Evolutionary conservation across 2,113 vertebrate genomes (phyloP).

Genomic region (Eretmodus cyanostictus): DNA sequence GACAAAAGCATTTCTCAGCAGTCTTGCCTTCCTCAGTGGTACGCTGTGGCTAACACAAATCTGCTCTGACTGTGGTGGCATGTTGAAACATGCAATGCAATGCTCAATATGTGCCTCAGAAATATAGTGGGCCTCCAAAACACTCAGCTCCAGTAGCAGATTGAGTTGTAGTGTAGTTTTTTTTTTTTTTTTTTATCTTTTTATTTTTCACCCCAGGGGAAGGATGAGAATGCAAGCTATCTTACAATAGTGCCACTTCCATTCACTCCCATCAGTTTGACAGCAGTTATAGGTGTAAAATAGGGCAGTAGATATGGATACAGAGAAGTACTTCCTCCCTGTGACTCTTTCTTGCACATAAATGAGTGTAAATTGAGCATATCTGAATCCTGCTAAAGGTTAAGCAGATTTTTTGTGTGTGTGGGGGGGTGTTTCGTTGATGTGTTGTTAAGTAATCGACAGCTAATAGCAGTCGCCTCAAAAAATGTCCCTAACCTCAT

Average conservation of each 20-base stretch:
- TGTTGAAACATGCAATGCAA: slow-evolving; percentile 30
- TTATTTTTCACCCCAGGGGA: background rate
- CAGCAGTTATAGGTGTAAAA: background rate
- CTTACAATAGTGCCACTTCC: background rate
- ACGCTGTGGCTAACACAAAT: background rate
- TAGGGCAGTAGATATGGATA: background rate
- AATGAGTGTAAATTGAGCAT: background rate
- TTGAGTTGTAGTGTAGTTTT: background rate
- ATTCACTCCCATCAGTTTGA: background rate
- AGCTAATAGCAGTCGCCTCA: background rate
- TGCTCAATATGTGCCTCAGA: background rate
- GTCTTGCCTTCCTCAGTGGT: background rate
- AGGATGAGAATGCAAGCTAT: background rate
- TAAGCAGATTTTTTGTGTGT: background rate
- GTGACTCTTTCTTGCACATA: background rate
- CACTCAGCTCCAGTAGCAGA: background rate
- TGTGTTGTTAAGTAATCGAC: background rate
- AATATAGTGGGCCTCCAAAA: background rate
- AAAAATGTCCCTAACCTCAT: background rate
- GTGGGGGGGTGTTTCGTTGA: background rate
- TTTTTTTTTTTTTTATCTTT: rapidly evolving
- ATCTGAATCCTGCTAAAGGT: background rate
- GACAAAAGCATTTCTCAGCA: background rate
- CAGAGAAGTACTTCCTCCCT: background rate
- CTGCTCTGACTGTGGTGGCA: background rate